Evolutionary conservation across 2,888 invertebrate species (phyloP).

Genomic region (Drosophila acutilabella): DNA sequence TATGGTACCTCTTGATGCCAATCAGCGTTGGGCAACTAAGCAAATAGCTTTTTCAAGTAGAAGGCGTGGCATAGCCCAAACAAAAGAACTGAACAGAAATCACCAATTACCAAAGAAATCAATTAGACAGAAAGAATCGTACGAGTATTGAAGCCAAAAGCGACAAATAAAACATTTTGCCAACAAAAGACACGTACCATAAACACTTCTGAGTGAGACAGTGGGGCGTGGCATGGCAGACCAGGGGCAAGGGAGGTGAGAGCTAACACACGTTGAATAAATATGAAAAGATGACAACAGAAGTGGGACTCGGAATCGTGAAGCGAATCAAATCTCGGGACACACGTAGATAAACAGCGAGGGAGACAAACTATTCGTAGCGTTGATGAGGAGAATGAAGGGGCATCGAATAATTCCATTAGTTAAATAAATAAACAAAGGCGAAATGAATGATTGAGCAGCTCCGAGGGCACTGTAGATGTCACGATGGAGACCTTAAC

Average conservation of each 20-base stretch:
- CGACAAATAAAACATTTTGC: slow-evolving; percentile 38
- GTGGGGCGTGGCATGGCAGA: not conserved
- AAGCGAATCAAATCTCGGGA: slow-evolving; percentile 53
- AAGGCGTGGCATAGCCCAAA: not conserved
- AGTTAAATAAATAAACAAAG: slow-evolving; percentile 82
- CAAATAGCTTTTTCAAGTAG: slow-evolving; percentile 8
- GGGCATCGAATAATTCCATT: slow-evolving; percentile 81
- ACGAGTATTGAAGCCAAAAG: slow-evolving; percentile 18
- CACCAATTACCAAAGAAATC: slow-evolving; percentile 57
- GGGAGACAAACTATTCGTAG: slow-evolving; percentile 23
- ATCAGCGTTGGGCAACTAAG: slow-evolving; percentile 41
- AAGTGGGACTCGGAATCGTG: slow-evolving; percentile 16
- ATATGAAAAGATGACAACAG: slow-evolving; percentile 53
- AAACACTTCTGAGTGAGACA: slow-evolving; percentile 24
- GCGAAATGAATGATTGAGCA: slow-evolving; percentile 75
- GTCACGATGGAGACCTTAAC: slow-evolving; percentile 40
- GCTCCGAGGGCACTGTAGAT: slow-evolving; percentile 14
- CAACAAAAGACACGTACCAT: slow-evolving; percentile 56
- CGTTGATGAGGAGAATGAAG: not conserved
- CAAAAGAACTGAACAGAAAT: slow-evolving; percentile 21
- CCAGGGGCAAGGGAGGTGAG: slow-evolving; percentile 8
- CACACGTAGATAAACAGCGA: slow-evolving; percentile 50
- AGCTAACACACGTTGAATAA: slow-evolving; percentile 47
- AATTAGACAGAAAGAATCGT: slow-evolving; percentile 50
- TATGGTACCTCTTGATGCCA: slow-evolving; percentile 1